Base-by-base conservation (phyloP, 2,888 invertebrate species). In the Sabatieria punctata region DNA sequence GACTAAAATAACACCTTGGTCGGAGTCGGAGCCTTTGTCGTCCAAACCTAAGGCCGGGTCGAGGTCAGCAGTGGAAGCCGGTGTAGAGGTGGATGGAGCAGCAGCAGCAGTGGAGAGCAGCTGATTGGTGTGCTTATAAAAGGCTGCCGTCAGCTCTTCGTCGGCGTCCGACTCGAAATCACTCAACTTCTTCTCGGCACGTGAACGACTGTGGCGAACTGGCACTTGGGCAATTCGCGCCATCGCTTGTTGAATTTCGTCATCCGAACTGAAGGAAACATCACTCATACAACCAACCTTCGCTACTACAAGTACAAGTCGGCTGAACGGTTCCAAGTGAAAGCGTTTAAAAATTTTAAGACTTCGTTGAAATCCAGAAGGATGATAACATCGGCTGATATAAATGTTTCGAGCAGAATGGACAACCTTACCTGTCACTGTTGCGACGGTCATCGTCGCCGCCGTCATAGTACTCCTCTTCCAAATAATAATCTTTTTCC, bases 161-260 rank as follows among this genome's bases (percentile, higher is more conserved):
- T 57, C 56, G 56, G 56, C 57, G 15, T 58, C 57, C 42, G 49
- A 46, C 41, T 57, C 58, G 45, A 57, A 58, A 8, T 57, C 56
- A 4, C 13, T n/a, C 48, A 30, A 41, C 50, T 38, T 23, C 21
- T 45, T 24, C n/a, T 24, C 4, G n/a, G 22, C 23, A 19, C n/a
- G 15, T 8, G 41, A 41, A 23, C 41, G n/a, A 8, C n/a, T 15
- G 11, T 19, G 25, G n/a, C n/a, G n/a, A n/a, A n/a, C n/a, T 23
- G 41, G n/a, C 22, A 40, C 3, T 4, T 25, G 41, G 3, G 41
- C 26, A 19, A 43, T 35, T 11, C 15, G 8, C 15, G 26, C 26
- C 39, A 45, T 38, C 30, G 25, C 30, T 30, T 11, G 4, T 21
- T 58, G 56, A 35, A 58, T 50, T 39, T 58, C 58, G 38, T 58